Base-by-base conservation (phyloP, 2,888 invertebrate genomes). In the Yponomeuta sedellus region DNA sequence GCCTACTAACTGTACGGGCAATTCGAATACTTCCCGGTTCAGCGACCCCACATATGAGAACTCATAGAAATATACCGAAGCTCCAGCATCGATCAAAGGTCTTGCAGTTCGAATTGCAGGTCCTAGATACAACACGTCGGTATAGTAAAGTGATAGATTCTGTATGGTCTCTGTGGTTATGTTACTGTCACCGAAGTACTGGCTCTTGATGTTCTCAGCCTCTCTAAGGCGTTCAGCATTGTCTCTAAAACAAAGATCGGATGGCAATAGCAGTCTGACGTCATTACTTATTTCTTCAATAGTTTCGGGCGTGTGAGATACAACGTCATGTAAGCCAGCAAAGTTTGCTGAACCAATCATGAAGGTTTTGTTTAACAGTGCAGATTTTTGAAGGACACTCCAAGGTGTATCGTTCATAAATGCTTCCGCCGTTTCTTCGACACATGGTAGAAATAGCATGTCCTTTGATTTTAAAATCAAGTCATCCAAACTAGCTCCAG, bases 41-140 rank as follows among this genome's bases (percentile, higher is more conserved):
- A 92, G 71, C 2, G 81, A 74, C 4, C 92, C 92, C 25, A 91
- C 88, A 67, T 88, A 93, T 10, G 88, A 83, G 72, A 93, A 93
- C 70, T 93, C 91, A 71, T 93, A 93, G 71, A 93, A 83, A 70
- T 87, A 93, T 1, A 93, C 92, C 0, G 85, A 88, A 0, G 88
- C 85, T 2, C 85, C 86, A 12, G 77, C 77, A 22, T 72, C 67
- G 0, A 77, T 74, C 11, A 88, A 69, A 16, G 74, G 71, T 59
- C 87, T 76, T 0, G 87, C 83, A 8, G 75, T 72, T 25, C 88
- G 75, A 2, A 87, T 71, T 10, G 74, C 76, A 6, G 86, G 85
- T 5, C 82, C 75, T 3, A 85, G 70, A 67, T 86, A 90, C 39
- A 72, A 77, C 6, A 77, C 75, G 65, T 90, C 89, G 10, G 86